Evolutionary conservation across 2,888 invertebrate genomes (phyloP).

Genomic region (Chrysodeixis includens): DNA sequence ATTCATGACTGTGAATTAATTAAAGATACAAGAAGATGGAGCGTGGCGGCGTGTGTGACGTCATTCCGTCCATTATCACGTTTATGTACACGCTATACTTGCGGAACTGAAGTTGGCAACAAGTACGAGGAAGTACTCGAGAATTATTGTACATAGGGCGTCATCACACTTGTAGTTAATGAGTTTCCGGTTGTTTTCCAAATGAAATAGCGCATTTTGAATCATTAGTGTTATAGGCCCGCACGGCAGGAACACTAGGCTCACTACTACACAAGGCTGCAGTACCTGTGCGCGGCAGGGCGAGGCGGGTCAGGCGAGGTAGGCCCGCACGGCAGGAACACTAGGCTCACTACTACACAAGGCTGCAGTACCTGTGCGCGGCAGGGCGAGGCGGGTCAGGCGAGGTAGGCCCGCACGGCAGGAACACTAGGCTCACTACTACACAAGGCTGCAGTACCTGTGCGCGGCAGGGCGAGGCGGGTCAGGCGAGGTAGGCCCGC

Average conservation of each 20-base stretch:
- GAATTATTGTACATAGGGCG: no score
- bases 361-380: neutral
- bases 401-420: neutral
- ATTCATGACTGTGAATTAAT: no score
- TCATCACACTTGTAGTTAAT: no score
- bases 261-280: no score
- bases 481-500: constrained; percentile 2
- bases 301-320: constrained; percentile 72
- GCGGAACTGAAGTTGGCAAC: no score
- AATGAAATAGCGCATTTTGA: neutral
- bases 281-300: neutral
- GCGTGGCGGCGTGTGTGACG: no score
- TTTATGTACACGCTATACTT: no score
- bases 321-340: constrained; percentile 90
- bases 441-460: neutral
- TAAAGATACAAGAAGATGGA: no score
- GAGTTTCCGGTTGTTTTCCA: neutral
- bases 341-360: no score
- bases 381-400: neutral
- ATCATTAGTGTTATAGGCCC: neutral
- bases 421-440: neutral
- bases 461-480: neutral
- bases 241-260: no score
- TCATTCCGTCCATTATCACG: no score
- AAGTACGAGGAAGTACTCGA: no score